These are phyloP conservation scores for Oasisia sp. DNA, from an alignment of 2,888 invertebrate species.

Conservation along the genomic window DNA sequence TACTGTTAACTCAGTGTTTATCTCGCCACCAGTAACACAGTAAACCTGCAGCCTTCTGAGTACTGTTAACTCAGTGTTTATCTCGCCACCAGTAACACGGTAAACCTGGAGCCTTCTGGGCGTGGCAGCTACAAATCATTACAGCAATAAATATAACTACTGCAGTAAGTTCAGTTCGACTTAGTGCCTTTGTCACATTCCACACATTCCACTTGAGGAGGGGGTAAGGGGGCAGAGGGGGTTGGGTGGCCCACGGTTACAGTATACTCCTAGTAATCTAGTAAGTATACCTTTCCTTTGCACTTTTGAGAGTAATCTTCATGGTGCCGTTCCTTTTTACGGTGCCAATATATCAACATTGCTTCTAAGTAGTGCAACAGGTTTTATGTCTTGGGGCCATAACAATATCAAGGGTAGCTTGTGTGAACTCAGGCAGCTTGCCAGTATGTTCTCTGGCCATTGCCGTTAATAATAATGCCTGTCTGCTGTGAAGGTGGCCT, in stretches of 20 bases:
- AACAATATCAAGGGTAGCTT: background rate
- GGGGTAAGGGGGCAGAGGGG: background rate
- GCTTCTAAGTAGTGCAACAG: background rate
- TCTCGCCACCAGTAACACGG: background rate
- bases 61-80: no score
- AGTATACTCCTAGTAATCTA: background rate
- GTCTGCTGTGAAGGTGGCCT: no score
- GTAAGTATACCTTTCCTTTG: no score
- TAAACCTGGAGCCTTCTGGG: background rate
- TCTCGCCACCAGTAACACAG: no score
- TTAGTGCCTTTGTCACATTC: background rate
- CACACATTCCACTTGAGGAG: background rate
- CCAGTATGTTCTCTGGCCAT: no score
- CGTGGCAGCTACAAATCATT: background rate
- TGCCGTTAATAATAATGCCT: no score
- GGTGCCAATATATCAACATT: conserved; percentile 5
- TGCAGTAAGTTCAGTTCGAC: background rate
- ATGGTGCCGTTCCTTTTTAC: no score
- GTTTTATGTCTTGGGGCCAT: background rate
- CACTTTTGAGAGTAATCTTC: no score
- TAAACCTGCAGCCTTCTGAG: no score
- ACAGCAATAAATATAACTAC: background rate
- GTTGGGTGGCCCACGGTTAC: background rate
- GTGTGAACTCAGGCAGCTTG: background rate
- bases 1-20: no score